Conservation (phyloP, 2,113 vertebrate species). For the Prionailurus bengalensis region DNA sequence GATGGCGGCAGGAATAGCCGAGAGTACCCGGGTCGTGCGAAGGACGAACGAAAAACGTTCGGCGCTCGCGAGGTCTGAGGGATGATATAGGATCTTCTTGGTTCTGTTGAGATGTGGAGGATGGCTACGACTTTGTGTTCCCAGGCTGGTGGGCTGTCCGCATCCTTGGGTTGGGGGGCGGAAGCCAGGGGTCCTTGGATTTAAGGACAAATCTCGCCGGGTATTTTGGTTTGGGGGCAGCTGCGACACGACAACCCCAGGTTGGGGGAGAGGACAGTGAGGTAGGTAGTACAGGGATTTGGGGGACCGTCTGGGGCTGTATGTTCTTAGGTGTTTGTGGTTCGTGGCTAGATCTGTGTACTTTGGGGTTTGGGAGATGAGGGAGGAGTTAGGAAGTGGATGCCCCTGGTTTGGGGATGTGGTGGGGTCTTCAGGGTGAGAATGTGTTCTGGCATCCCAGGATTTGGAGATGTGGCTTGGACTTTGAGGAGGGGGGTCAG, state of each 20-base stretch:
- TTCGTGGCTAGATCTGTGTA: background rate
- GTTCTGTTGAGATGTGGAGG: background rate
- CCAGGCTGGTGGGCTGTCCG: background rate
- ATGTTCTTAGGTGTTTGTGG: background rate
- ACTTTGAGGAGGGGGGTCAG: background rate
- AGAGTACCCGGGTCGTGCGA: background rate
- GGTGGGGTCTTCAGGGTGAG: background rate
- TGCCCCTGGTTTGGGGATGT: background rate
- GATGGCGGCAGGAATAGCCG: background rate
- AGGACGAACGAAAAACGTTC: background rate
- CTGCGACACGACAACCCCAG: background rate
- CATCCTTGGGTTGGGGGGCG: background rate
- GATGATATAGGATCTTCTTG: background rate
- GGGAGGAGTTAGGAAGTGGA: background rate
- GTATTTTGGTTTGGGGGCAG: background rate
- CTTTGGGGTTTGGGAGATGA: background rate
- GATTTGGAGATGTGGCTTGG: background rate
- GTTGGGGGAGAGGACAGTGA: background rate
- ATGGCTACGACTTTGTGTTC: background rate
- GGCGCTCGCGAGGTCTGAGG: background rate
- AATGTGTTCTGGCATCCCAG: background rate
- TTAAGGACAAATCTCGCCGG: background rate
- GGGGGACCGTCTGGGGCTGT: background rate
- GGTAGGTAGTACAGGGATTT: background rate
- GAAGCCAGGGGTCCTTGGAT: background rate